Base-by-base conservation (phyloP, 2,888 invertebrate genomes). In the Apotomis turbidana region DNA sequence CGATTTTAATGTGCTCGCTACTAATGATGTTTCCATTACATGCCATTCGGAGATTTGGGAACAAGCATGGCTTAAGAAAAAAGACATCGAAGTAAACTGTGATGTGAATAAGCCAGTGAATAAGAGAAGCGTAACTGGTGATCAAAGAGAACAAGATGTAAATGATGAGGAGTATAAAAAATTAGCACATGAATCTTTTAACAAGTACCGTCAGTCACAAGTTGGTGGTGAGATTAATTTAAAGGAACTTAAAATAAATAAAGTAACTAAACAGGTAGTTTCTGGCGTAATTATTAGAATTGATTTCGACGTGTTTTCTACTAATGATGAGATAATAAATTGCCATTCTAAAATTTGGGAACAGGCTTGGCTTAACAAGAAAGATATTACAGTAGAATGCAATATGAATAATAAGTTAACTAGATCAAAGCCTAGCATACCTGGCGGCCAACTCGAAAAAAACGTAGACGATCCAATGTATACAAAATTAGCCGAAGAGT, bases 201-300 rank as follows among this genome's bases (percentile, higher is more conserved):
- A 75, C 1, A 77, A 81, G 68, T 82, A 81, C 71, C 49, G 83
- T 36, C 54, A 76, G 62, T 67, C 9, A 5, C n/a, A 5, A 2
- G 9, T 13, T 10, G 63, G 41, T n/a, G 36, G 36, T 38, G 13
- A 3, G 13, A 36, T 54, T n/a, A 41, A n/a, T 52, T 52, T 63
- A 10, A 63, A 63, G 51, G 52, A 63, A 8, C 41, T 63, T 1
- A 63, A 63, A 41, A 79, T 94, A 27, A 76, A 85, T 8, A 81
- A 85, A 6, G 93, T 89, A 0, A 82, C 85, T 0, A 71, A 70
- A 9, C 94, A 94, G 83, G 82, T 93, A 1, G 94, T 95, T 0
- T 77, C 93, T 57, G 95, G 95, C 13, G 71, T 76, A 3, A 73
- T 90, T 58, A 94, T 94, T 15, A 94, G 86, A 79, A 92, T 96